These are phyloP conservation scores for Cephus pygmeus DNA, from an alignment of 2,888 invertebrate genomes.

Conservation along the genomic window DNA sequence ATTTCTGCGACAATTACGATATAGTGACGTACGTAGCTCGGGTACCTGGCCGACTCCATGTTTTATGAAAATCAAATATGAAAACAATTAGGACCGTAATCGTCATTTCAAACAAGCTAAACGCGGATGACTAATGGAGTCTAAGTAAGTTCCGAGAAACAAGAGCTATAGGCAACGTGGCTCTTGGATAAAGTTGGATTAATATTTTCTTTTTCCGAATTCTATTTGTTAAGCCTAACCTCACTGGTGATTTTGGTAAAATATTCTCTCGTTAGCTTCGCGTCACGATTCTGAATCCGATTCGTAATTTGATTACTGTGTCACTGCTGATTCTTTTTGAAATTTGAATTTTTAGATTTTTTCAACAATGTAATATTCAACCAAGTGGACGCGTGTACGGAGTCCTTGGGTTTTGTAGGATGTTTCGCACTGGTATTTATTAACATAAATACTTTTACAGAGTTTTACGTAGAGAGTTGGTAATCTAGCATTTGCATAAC, in stretches of 20 bases:
- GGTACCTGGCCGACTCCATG: background rate
- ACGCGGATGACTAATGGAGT: background rate
- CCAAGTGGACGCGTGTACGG: background rate
- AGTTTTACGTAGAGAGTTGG: background rate
- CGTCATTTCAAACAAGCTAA: background rate
- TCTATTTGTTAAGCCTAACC: background rate
- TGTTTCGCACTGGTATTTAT: background rate
- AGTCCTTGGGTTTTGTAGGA: background rate
- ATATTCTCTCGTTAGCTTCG: background rate
- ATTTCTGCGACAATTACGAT: background rate
- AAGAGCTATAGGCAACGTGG: background rate
- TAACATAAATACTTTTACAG: background rate
- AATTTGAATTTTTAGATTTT: background rate
- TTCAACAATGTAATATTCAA: too few species aligned
- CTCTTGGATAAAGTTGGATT: background rate
- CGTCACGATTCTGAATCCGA: background rate
- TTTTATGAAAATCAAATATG: conserved; percentile 1
- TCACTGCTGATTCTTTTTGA: background rate
- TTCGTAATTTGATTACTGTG: background rate
- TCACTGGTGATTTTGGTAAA: background rate
- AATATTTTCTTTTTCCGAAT: background rate
- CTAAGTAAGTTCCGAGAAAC: background rate
- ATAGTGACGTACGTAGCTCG: background rate
- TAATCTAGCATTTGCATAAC: background rate
- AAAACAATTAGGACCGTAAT: background rate